Conservation (phyloP, 2,888 invertebrate genomes). For the Pherbina coryleti region DNA sequence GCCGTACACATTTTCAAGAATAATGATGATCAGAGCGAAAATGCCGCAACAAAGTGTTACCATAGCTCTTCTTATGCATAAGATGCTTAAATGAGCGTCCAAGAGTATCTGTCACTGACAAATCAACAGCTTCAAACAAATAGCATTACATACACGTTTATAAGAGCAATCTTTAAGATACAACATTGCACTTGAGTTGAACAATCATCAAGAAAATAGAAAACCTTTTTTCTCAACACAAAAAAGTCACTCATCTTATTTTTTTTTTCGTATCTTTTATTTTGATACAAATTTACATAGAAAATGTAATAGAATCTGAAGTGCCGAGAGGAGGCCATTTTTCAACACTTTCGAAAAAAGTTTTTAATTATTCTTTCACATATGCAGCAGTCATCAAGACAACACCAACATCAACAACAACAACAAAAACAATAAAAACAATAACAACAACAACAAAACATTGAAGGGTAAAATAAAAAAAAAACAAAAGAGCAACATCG, state of each 20-base stretch:
- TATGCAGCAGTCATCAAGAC: conserved; percentile 4
- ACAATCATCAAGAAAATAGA: neutral
- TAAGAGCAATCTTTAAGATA: neutral
- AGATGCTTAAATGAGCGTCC: no score
- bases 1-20: neutral
- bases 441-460: neutral
- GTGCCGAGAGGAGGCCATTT: conserved; percentile 46
- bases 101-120: conserved; percentile 7
- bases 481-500: neutral
- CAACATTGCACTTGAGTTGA: neutral
- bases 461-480: no score
- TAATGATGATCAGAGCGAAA: conserved; percentile 25
- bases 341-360: conserved; percentile 45
- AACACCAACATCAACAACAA: conserved; percentile 3
- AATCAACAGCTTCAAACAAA: neutral
- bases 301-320: conserved; percentile 32
- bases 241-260: neutral
- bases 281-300: conserved; percentile 7
- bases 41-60: neutral
- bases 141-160: neutral
- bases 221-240: neutral
- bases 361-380: conserved; percentile 35
- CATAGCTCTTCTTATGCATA: no score
- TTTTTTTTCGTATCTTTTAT: neutral
- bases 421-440: neutral